These are phyloP conservation scores for Bubo bubo DNA, from an alignment of 2,113 vertebrate genomes.

Conservation along the genomic window DNA sequence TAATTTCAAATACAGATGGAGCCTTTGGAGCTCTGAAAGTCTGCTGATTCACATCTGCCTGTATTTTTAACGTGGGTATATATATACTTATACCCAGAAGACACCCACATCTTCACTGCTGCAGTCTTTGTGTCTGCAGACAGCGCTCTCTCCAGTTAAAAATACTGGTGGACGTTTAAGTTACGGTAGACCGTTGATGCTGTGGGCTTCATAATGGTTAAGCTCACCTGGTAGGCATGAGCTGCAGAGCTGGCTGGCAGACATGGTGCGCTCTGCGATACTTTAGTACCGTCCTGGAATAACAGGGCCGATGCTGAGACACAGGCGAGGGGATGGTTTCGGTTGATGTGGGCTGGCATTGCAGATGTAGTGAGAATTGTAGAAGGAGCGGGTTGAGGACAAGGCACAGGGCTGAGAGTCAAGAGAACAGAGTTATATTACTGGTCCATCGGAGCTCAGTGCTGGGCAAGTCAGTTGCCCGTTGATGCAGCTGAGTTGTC, in stretches of 20 bases:
- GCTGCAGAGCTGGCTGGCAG: neutral
- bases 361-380: neutral
- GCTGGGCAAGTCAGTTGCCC: neutral
- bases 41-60: neutral
- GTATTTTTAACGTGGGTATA: neutral
- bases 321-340: neutral
- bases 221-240: neutral
- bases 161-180: rapidly evolving
- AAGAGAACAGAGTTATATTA: neutral
- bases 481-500: neutral
- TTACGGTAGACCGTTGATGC: neutral
- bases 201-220: neutral
- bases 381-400: rapidly evolving
- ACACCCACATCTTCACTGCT: neutral
- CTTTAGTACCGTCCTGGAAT: neutral
- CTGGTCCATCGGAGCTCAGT: rapidly evolving
- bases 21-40: neutral
- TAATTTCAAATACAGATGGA: neutral
- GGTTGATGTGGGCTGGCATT: rapidly evolving
- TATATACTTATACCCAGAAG: neutral
- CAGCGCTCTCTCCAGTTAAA: neutral
- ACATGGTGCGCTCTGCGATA: rapidly evolving
- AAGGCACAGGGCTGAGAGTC: rapidly evolving
- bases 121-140: neutral
- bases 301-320: rapidly evolving